Base-by-base conservation (phyloP, 2,113 vertebrate genomes). In the Neolamprologus devosi region DNA sequence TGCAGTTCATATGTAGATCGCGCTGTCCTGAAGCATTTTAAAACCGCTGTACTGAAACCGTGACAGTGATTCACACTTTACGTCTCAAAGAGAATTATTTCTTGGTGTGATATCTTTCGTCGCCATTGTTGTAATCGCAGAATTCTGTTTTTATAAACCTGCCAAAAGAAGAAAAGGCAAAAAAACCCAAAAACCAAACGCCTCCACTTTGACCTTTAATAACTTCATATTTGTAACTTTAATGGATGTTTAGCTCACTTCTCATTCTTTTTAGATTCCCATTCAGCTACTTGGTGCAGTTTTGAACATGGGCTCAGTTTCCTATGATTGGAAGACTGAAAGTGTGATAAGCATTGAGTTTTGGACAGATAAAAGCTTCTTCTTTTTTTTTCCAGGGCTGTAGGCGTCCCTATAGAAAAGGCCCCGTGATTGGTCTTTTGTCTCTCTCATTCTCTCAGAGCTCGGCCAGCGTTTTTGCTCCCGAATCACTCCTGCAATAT, bases 1-100 rank as follows among this genome's bases (percentile, higher is more conserved):
- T 28, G 54, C 90, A 35, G 80, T 95, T 92, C 82, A 89, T 91
- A 87, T 92, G 91, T 91, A 93, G 89, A 94, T 91, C 30, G 58
- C 58, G 28, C 14, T 8, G 33, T 88, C 88, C 55, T 9, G 58
- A 78, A 90, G 85, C 70, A 82, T 63, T 88, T 86, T 75, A 42
- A 90, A 92, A 86, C 57, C 47, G 12, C 49, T 30, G 63, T 68
- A 14, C 35, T 60, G 54, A 73, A 87, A 68, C 47, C 73, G 11
- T 28, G 40, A 81, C 40, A 28, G 81, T 33, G 82, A 92, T 84
- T 90, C 65, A 85, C 78, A 63, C 87, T 83, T 82, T 81, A 23
- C 14, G 6, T 81, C 70, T 88, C 51, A 81, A 73, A 88, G 40
- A 35, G 53, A 81, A 35, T 86, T 42, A 12, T 88, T 58, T n/a